Evolutionary conservation across 2,113 vertebrate species (phyloP), one percentile per base, ranked within the genome.

Genomic region (Pitta sordida): DNA sequence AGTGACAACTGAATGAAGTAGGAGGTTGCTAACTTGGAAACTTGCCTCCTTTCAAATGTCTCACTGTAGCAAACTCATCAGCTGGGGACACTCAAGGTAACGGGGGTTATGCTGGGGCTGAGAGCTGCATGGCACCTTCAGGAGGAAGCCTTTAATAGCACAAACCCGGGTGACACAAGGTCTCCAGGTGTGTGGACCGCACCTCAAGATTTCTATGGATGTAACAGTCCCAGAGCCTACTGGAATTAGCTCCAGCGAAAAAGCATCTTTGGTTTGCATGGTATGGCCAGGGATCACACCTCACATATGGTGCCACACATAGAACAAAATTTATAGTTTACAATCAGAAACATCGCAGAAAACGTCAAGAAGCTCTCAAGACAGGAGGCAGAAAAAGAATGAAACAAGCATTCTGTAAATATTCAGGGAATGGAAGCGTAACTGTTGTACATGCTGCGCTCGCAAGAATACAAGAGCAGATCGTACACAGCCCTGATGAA

Each of bases 11-110:
- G 58, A 84, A 84, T 34, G 19, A 81, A 86, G 75, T 41, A 56
- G 69, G 64, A 86, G 56, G 44, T 37, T 71, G 53, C 59, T 92
- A 78, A 70, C 44, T 37, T 56, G 77, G 65, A 78, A 83, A 75
- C n/a, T 20, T 67, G 68, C 51, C 59, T 74, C 46, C 84, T 53
- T 93, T 84, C 63, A 21, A 15, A 3, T 29, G 62, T n/a, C 48
- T 84, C 75, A 60, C 16, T 67, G 55, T 17, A 79, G 58, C 58
- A 90, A 49, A 44, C 59, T 86, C 75, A 60, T 52, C 62, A 83
- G 19, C 43, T 70, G 41, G 34, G n/a, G 67, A 90, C 56, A 88
- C 48, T 82, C 69, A 70, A 78, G 60, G 64, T 82, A 92, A 74
- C 11, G 1, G 14, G 29, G 51, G 59, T 70, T 83, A 83, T 6